phyloP scores from a whole-genome alignment of 2,797 vertebrate genomes.

The Delichon dasypus region DNA sequence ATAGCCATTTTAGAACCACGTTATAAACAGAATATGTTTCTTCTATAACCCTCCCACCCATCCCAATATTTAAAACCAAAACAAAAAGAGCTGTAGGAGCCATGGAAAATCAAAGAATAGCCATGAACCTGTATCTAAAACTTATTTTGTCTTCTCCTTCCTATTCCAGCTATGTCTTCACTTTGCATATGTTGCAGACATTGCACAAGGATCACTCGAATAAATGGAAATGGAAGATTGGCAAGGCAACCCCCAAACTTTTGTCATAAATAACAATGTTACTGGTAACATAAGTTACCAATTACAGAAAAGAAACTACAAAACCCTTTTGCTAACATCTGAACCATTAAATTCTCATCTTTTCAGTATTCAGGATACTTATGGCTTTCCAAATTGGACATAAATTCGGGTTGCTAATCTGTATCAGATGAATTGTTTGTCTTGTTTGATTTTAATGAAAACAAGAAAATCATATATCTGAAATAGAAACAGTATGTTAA shows the following conservation, averaged over 20 bases:
- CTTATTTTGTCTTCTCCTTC: background rate
- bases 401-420: background rate
- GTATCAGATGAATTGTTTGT: background rate
- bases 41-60: rapidly evolving
- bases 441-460: background rate
- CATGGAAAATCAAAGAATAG: background rate
- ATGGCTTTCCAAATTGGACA: background rate
- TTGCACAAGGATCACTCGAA: background rate
- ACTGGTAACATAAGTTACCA: background rate
- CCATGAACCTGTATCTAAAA: background rate
- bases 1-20: background rate
- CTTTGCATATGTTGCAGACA: background rate
- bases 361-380: background rate
- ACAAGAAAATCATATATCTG: background rate
- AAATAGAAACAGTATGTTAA: background rate
- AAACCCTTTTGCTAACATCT: background rate
- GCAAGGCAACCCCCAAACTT: background rate
- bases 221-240: background rate
- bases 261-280: background rate
- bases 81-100: background rate
- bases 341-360: background rate
- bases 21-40: background rate
- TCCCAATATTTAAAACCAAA: background rate
- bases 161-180: background rate
- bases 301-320: background rate